Conservation (phyloP, 2,797 vertebrate species). For the Gymnodraco acuticeps region DNA sequence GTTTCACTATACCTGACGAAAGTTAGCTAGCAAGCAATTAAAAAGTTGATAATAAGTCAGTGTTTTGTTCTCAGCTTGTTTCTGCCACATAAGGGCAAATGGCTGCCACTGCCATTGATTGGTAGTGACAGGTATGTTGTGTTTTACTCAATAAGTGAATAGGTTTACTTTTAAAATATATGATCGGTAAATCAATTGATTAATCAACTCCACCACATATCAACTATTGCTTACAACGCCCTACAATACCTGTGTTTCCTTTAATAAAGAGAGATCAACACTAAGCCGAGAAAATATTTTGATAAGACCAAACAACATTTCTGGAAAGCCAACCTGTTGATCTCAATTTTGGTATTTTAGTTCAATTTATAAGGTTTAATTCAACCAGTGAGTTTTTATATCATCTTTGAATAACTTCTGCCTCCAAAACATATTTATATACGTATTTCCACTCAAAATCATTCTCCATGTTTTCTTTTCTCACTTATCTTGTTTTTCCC, state of each 20-base stretch:
- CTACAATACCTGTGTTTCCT: background rate
- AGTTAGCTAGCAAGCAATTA: too few relatives aligned
- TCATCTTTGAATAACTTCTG: constrained; percentile 13
- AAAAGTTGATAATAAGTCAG: too few relatives aligned
- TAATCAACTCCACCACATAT: too few relatives aligned
- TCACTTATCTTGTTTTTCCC: background rate
- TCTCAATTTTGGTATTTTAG: constrained; percentile 8
- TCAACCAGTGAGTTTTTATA: background rate
- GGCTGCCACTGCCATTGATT: too few relatives aligned
- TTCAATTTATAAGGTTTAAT: constrained; percentile 18
- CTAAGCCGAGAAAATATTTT: background rate
- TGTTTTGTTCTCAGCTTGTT: too few relatives aligned
- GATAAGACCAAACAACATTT: background rate
- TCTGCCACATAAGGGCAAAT: too few relatives aligned
- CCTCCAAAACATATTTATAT: constrained; percentile 15
- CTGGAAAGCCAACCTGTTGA: background rate
- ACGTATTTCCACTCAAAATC: constrained; percentile 7
- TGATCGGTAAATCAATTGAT: too few relatives aligned
- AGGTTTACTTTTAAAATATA: too few relatives aligned
- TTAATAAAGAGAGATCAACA: background rate
- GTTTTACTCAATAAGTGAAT: too few relatives aligned
- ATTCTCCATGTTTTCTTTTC: background rate
- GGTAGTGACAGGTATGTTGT: too few relatives aligned
- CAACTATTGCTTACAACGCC: background rate
- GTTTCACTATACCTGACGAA: too few relatives aligned